Percentiles rank a stretch among this genome's conserved stretches.
Conservation (phyloP, 2,113 vertebrate species). For the Anarhynchus alexandrinus region DNA sequence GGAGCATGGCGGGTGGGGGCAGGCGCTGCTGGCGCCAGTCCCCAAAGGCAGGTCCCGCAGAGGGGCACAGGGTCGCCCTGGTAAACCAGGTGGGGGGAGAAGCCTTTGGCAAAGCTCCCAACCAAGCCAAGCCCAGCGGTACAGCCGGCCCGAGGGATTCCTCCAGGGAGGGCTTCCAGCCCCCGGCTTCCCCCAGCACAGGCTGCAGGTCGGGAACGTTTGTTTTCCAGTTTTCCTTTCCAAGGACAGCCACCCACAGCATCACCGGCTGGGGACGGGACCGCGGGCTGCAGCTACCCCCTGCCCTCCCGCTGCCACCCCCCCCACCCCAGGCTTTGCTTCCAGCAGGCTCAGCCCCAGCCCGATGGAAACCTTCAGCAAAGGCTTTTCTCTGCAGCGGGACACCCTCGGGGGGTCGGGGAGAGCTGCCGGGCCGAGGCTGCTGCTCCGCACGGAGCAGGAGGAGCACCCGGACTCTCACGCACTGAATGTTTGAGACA, state of each 20-base stretch:
- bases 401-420: not conserved
- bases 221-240: constrained; percentile 34
- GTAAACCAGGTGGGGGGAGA: not conserved
- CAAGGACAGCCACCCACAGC: not conserved
- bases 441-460: not conserved
- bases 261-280: accelerated
- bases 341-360: not conserved
- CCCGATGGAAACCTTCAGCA: not conserved
- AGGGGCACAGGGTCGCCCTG: not conserved
- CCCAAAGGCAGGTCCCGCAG: not conserved
- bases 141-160: not conserved
- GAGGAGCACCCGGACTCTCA: not conserved
- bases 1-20: not conserved
- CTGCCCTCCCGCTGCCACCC: not conserved
- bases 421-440: not conserved
- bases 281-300: not conserved
- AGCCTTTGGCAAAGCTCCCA: not conserved
- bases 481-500: not conserved
- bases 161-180: not conserved
- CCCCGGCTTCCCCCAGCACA: accelerated
- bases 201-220: accelerated
- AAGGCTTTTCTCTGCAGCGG: not conserved
- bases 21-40: not conserved
- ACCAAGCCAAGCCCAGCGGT: not conserved
- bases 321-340: not conserved